Base-by-base conservation (phyloP, 2,113 vertebrate genomes). In the Zosterops pallidus region DNA sequence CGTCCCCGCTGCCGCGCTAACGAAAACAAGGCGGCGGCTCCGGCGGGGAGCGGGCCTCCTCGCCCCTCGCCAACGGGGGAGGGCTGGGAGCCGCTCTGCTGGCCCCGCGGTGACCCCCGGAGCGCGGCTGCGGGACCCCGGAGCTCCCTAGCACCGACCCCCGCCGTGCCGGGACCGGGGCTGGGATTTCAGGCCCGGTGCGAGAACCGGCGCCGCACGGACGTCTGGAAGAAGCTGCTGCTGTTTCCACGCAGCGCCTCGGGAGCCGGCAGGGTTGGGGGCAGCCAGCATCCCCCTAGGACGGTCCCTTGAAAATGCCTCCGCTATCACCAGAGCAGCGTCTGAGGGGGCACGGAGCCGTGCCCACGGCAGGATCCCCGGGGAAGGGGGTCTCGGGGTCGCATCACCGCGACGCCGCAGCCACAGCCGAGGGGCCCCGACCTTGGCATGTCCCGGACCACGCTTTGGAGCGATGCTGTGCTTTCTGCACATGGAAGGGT, bases 361-460 rank as follows among this genome's bases (percentile, higher is more conserved):
- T 31, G 14, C 6, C 18, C 37, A 1, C 0, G 35, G 28, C 46
- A 35, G 46, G 35, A 28, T 9, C 20, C n/a, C 23, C 6, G 1
- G 69, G 41, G 35, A 31, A 12, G 4, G 28, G 13, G 1, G 3
- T 4, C 37, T 16, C 2, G 12, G 28, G 39, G 6, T 28, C 15
- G 29, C 20, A 35, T 14, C 50, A 1, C 23, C 1, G 16, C 46
- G 2, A 5, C 9, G 18, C 47, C 35, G 47, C 5, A 8, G 69
- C 68, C 18, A 25, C 49, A 26, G 12, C 12, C 5, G 2, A 12
- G 7, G 31, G 14, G 8, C 22, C n/a, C 67, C 9, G 24, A 18
- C 26, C 49, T 11, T 16, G 42, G 37, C 52, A 39, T 12, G 49
- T 35, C 33, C 71, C 15, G 23, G 76, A 60, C 14, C 35, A 14